phyloP scores from a whole-genome alignment of 2,888 invertebrate species.

The Trissonchulus sp. region DNA sequence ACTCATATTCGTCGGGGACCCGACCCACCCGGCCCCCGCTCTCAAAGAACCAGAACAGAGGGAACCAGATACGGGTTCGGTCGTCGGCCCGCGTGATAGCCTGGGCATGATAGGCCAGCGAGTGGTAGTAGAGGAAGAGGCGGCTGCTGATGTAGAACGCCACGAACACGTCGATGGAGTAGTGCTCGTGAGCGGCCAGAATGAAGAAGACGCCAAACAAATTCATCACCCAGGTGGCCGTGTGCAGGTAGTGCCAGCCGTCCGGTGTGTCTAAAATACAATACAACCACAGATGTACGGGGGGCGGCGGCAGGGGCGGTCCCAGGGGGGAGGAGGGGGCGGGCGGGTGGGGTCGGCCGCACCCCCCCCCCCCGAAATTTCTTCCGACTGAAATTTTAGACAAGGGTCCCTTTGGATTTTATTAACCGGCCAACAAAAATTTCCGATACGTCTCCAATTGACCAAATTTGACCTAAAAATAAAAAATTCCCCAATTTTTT shows the following conservation, averaged over 20 bases:
- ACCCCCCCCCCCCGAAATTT: too few relatives aligned
- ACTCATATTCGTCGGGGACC: conserved; percentile 31
- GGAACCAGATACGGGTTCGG: conserved; percentile 92
- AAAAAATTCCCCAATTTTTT: too few relatives aligned
- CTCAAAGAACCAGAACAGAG: conserved; percentile 65
- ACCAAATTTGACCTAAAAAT: too few relatives aligned
- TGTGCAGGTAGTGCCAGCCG: conserved; percentile 83
- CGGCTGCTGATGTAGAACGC: conserved; percentile 97
- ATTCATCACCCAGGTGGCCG: conserved; percentile 93
- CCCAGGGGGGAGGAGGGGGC: too few relatives aligned
- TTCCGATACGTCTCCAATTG: too few relatives aligned
- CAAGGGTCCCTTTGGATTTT: too few relatives aligned
- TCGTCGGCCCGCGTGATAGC: conserved; percentile 54
- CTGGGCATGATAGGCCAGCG: conserved; percentile 76
- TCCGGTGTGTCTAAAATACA: conserved; percentile 79
- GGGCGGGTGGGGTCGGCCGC: too few relatives aligned
- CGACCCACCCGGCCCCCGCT: conserved; percentile 38
- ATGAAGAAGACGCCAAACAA: conserved; percentile 99
- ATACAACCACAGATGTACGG: too few relatives aligned
- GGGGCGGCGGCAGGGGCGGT: too few relatives aligned
- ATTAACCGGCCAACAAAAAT: too few relatives aligned
- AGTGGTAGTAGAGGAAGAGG: conserved; percentile 95
- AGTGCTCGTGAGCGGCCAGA: conserved; percentile 96
- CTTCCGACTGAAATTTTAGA: too few relatives aligned
- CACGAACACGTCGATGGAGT: conserved; percentile 98